phyloP scores from a whole-genome alignment of 2,888 invertebrate genomes.

The Euspilapteryx auroguttella region DNA sequence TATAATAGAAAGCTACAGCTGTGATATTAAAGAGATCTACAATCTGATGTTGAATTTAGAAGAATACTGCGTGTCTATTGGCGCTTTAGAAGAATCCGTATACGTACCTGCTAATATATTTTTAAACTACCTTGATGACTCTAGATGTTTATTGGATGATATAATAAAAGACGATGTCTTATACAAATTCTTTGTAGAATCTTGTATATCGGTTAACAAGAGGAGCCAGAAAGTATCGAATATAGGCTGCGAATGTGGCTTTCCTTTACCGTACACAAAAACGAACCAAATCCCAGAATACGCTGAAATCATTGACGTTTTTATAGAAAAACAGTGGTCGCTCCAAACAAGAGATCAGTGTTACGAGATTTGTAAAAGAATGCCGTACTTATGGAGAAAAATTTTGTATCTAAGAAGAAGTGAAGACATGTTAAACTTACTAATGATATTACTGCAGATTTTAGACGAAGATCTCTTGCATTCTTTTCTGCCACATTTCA shows the following conservation, averaged over 20 bases:
- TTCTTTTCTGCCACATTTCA: constrained; percentile 53
- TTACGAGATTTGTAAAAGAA: constrained; percentile 54
- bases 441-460: constrained; percentile 64
- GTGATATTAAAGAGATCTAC: constrained; percentile 48
- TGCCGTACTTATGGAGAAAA: constrained; percentile 67
- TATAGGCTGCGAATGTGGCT: constrained; percentile 62
- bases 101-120: constrained; percentile 40
- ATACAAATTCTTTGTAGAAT: constrained; percentile 56
- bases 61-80: constrained; percentile 38
- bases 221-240: constrained; percentile 33
- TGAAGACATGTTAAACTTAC: constrained; percentile 47
- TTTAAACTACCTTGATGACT: constrained; percentile 33
- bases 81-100: constrained; percentile 34
- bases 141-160: constrained; percentile 20
- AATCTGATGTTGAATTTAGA: constrained; percentile 36
- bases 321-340: constrained; percentile 54
- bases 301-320: constrained; percentile 55
- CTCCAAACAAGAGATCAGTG: constrained; percentile 39
- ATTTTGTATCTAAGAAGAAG: constrained; percentile 50
- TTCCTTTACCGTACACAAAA: constrained; percentile 54
- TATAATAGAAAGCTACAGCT: constrained; percentile 35
- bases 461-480: constrained; percentile 59
- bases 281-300: constrained; percentile 42
- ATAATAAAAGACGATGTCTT: constrained; percentile 37
- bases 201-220: constrained; percentile 59